Percentiles rank a stretch among this genome's conserved stretches.
These are phyloP conservation scores for Engystomops pustulosus DNA, from an alignment of 2,113 vertebrate genomes.

Conservation along the genomic window DNA sequence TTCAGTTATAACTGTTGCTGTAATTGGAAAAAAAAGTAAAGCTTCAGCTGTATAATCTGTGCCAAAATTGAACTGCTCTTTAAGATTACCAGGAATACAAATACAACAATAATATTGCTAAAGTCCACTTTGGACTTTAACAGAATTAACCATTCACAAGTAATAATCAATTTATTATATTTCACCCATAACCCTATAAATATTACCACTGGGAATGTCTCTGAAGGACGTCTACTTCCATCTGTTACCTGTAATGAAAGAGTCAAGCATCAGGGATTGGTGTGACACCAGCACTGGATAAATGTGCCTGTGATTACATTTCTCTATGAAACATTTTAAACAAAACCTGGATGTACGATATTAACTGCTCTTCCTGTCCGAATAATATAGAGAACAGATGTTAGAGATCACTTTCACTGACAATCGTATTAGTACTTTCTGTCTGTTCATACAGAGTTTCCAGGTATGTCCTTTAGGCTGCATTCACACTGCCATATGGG, in stretches of 20 bases:
- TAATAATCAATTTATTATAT: not conserved
- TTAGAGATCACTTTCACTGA: conserved; percentile 2
- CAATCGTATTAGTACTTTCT: not conserved
- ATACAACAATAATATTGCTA: too few species aligned
- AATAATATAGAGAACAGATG: conserved; percentile 27
- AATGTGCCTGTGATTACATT: conserved; percentile 28
- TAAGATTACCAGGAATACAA: too few species aligned
- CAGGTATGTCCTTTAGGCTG: too few species aligned
- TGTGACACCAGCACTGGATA: not conserved
- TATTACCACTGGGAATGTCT: not conserved
- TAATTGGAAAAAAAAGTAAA: too few species aligned
- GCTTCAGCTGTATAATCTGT: too few species aligned
- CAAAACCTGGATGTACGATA: not conserved
- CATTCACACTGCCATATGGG: too few species aligned
- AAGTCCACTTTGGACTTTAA: too few species aligned
- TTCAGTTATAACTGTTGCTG: too few species aligned
- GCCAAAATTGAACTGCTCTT: too few species aligned
- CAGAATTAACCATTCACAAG: not conserved
- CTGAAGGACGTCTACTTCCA: not conserved
- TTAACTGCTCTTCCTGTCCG: conserved; percentile 3
- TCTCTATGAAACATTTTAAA: conserved; percentile 18
- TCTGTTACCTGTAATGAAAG: not conserved
- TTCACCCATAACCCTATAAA: not conserved
- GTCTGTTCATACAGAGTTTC: too few species aligned
- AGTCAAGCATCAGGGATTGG: not conserved